Base-by-base conservation (phyloP, 2,113 vertebrate species). In the Mus musculus region DNA sequence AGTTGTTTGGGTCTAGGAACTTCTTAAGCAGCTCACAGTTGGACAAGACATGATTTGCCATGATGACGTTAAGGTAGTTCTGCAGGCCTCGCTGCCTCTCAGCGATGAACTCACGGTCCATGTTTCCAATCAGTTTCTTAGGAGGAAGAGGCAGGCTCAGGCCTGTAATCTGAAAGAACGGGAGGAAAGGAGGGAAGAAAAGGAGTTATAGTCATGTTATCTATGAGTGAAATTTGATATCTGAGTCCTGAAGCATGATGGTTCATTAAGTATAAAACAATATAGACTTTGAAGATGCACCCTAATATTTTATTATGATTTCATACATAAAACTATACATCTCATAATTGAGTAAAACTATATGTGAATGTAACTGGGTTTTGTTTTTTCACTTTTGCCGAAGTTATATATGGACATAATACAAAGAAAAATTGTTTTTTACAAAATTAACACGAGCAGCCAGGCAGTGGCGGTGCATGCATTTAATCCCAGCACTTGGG, bases 21-120 rank as follows among this genome's bases (percentile, higher is more conserved):
- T 99, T 99, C 98, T 99, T 99, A 71, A 99, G 99, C 52, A 98
- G 97, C 97, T 99, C 99, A 96, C 99, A 99, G 93, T 98, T 99
- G 87, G 98, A 99, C 24, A 99, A 98, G 96, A 99, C 97, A 90
- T 99, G 99, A 94, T 99, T 99, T 95, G 99, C 99, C 73, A 99
- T 99, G 98, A 99, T 99, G n/a, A 99, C 98, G 97, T 99, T 99
- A 52, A 99, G 99, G 97, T 99, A 99, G 77, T 99, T 98, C 97
- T 99, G 99, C 75, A 99, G 99, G 81, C 99, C 99, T 89, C 99
- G 99, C 98, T 99, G 99, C 86, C 99, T 98, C 98, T 99, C 99
- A 0, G 99, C 99, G 8, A 99, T 99, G 97, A 99, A 99, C 97
- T 99, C 99, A 54, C 99, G 98, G 86, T 99, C 99, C 99, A 99